A percentile compares a stretch with the other conserved stretches of the same genome.
These are phyloP conservation scores for Chionoecetes opilio DNA, from an alignment of 1,140 invertebrate species.

Conservation along the genomic window DNA sequence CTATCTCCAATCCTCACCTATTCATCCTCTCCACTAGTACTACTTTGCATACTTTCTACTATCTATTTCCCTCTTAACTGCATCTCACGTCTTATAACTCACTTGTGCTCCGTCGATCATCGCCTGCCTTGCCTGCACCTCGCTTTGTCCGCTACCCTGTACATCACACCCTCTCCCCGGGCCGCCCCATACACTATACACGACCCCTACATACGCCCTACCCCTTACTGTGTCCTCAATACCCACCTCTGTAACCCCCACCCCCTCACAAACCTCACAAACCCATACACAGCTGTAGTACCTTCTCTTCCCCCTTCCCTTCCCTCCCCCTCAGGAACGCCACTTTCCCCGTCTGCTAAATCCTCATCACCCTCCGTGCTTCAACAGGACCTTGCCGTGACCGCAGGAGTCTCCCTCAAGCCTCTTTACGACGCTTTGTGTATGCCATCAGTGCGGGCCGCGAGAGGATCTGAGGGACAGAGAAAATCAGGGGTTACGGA, in stretches of 20 bases:
- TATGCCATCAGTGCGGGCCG: neutral
- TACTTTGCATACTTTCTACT: neutral
- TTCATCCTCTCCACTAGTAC: neutral
- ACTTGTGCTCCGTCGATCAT: neutral
- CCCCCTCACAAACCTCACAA: neutral
- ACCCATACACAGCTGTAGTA: neutral
- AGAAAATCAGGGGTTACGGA: neutral
- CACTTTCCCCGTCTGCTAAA: conserved; percentile 7
- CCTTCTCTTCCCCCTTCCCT: no score
- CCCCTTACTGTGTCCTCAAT: conserved; percentile 4
- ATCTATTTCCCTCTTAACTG: conserved; percentile 9
- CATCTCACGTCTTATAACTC: neutral
- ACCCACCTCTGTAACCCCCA: neutral
- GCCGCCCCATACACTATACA: neutral
- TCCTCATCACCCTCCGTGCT: neutral
- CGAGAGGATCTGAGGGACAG: no score
- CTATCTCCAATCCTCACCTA: neutral
- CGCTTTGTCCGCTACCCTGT: neutral
- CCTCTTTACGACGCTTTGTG: neutral
- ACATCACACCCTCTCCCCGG: conserved; percentile 11
- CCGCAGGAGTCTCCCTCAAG: neutral
- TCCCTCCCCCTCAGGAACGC: neutral
- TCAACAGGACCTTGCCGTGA: neutral
- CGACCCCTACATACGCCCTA: no score
- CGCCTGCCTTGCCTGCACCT: neutral